phyloP scores from a whole-genome alignment of 2,888 invertebrate species.

The Phortica magna region DNA sequence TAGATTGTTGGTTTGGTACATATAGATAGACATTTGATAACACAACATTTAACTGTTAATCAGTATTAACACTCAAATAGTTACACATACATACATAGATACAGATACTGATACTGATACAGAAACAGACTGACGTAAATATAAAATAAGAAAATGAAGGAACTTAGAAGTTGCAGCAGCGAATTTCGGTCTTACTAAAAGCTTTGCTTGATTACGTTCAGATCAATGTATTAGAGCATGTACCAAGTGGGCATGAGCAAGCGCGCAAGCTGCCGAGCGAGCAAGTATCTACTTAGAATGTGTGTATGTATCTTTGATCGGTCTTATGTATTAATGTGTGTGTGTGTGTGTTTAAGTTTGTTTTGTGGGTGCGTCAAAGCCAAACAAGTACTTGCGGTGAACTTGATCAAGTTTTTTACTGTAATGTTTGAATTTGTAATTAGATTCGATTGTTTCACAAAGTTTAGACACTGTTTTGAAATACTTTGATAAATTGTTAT shows the following conservation, averaged over 20 bases:
- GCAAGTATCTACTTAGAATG: neutral
- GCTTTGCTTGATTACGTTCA: constrained; percentile 37
- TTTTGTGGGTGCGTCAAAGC: constrained; percentile 28
- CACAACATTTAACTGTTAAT: constrained; percentile 49
- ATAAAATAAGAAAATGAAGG: constrained; percentile 8
- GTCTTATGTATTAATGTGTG: neutral
- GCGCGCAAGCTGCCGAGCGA: neutral
- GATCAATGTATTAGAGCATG: constrained; percentile 45
- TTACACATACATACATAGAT: constrained; percentile 46
- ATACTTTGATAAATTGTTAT: constrained; percentile 6
- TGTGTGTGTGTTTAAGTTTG: constrained; percentile 9
- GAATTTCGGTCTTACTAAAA: constrained; percentile 39
- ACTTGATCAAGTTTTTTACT: constrained; percentile 12
- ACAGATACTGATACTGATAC: constrained; percentile 40
- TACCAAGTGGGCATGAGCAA: constrained; percentile 11
- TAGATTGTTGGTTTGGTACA: constrained; percentile 33
- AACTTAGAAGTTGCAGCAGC: constrained; percentile 20
- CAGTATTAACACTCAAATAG: constrained; percentile 40
- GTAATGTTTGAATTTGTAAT: neutral
- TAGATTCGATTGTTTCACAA: neutral
- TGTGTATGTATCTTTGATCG: constrained; percentile 34
- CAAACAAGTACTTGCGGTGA: constrained; percentile 25
- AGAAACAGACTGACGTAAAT: constrained; percentile 33
- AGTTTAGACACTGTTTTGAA: neutral
- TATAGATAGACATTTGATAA: constrained; percentile 53